Evolutionary conservation across 2,113 vertebrate species (phyloP), one percentile per base, ranked within the genome.

Genomic region (Telmatochromis sp.): DNA sequence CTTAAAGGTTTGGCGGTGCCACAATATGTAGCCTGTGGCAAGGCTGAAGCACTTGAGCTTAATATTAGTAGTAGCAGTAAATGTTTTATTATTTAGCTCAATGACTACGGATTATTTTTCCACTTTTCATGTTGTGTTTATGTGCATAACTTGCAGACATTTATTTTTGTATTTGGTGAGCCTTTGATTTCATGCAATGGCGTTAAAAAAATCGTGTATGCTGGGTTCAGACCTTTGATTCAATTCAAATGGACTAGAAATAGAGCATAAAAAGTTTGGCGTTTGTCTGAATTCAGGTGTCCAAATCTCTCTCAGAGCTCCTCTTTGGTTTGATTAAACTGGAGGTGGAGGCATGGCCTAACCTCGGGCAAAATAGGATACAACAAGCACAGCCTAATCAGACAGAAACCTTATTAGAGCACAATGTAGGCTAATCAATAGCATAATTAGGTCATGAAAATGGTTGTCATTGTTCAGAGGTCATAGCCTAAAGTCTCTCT

Each of bases 371-470:
- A 93, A 90, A 51, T 81, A 58, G 91, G 87, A 78, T 90, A 90
- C 79, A 89, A 94, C 85, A 80, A 82, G 89, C 86, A 81, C 85
- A 84, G 35, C 54, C 88, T 81, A 81, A 90, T 90, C 86, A 91
- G 83, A 90, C 87, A 86, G 53, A 89, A 80, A 65, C 90, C 88
- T 86, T 78, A 83, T 86, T 88, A 54, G 87, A 84, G 63, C 75
- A 53, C 45, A 80, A 94, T 94, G 89, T 94, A 93, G 95, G 94
- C 84, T 93, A 93, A 95, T 96, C 94, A 93, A 96, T 96, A 91
- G 11, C 42, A 91, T 93, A 88, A 94, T 93, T 81, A 91, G 93
- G 88, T 87, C 91, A 91, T 93, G 92, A 87, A 86, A 92, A 89
- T 57, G 57, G 51, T 15, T 63, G 70, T 55, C 49, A 35, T 73